Evolutionary conservation across 2,797 vertebrate genomes (phyloP), one percentile per base, ranked within the genome.

Genomic region (Fringilla coelebs): DNA sequence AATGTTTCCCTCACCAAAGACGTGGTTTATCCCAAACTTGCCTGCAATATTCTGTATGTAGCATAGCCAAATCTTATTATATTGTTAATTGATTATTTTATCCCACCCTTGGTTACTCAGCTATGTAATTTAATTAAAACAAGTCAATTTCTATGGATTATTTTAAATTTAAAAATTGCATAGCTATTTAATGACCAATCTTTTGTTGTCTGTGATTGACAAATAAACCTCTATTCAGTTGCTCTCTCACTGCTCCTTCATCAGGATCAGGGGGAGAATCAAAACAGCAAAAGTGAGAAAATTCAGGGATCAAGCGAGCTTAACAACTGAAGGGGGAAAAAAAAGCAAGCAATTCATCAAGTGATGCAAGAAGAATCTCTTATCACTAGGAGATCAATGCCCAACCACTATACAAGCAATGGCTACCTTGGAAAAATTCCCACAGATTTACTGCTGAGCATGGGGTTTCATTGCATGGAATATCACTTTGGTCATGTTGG

Each of bases 201-300:
- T 32, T 49, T 43, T 20, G 11, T 4, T 58, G 7, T 80, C 20
- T 71, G 13, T 32, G 8, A 8, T 7, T 82, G 32, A 4, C 20
- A 85, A 61, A 75, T 41, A 65, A 68, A 2, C 6, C 26, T 16
- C 8, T 43, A 29, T 10, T 7, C 31, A 26, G 1, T n/a, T 60
- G 4, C 17, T 85, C 0, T 0, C 9, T 67, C 21, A 8, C 21
- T 63, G 6, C 48, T 7, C 1, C 16, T 4, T 10, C 11, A 13
- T 51, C 0, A 2, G n/a, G 31, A 57, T 48, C 10, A 5, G 7
- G 5, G 7, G 32, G 6, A 45, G 9, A 77, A 81, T 31, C 58
- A 66, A 40, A 87, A 78, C 2, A 3, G 18, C 2, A 67, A 66
- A 74, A 78, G 21, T 49, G 26, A 81, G 17, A 63, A 71, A 62